Evolutionary conservation across 1,140 invertebrate genomes (phyloP).

Genomic region (Mycetomoellerius zeteki): DNA sequence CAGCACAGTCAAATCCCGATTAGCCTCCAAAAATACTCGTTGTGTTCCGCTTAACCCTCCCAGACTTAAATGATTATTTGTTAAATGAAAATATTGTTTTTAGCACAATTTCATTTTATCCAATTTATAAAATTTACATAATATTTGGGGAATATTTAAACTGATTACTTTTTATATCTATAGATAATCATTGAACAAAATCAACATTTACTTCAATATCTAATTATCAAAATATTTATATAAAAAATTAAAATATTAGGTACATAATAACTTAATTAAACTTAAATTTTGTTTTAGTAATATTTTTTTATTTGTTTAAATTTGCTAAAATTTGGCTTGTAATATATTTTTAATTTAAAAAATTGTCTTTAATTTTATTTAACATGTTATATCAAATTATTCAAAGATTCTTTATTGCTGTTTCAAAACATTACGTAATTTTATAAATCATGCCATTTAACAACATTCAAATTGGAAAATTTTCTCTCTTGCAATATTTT

Average conservation of each 20-base stretch:
- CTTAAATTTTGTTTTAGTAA: not conserved
- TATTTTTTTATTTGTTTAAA: not conserved
- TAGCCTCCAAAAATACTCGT: constrained; percentile 50
- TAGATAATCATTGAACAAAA: not conserved
- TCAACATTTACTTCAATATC: not conserved
- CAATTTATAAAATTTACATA: not conserved
- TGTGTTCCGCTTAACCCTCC: constrained; percentile 3
- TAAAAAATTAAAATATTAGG: not conserved
- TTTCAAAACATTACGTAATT: not conserved
- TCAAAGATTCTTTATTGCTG: not conserved
- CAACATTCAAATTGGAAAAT: not conserved
- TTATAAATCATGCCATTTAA: not conserved
- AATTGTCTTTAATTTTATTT: not conserved
- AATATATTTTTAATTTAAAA: constrained; percentile 3
- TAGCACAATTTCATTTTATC: not conserved
- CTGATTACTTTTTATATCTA: not conserved
- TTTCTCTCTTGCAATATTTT: constrained; percentile 34
- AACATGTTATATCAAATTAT: not conserved
- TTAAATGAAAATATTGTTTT: constrained; percentile 6
- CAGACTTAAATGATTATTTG: constrained; percentile 26
- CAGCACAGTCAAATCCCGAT: constrained; percentile 43
- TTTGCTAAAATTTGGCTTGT: not conserved
- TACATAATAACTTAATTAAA: not conserved
- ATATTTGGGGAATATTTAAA: not conserved
- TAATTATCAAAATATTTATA: constrained; percentile 5